Conservation (phyloP, 2,888 invertebrate species). For the Epistrophella euchroma region DNA sequence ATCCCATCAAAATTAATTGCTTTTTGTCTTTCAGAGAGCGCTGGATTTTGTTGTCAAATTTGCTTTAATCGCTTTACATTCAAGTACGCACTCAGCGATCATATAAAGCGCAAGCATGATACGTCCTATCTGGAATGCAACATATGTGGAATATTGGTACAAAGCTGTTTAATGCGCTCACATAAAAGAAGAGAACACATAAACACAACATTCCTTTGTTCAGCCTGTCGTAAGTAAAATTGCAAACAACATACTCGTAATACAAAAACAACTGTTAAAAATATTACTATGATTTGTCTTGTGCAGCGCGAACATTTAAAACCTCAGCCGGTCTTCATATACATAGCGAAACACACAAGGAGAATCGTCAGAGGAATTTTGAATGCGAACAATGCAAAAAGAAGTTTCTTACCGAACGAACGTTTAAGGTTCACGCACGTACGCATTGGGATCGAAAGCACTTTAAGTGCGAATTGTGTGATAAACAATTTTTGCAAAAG, state of each 20-base stretch:
- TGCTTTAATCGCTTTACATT: slow-evolving; percentile 49
- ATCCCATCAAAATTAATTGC: background rate
- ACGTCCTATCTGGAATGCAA: slow-evolving; percentile 39
- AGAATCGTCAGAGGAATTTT: slow-evolving; percentile 73
- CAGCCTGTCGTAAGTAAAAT: slow-evolving; percentile 76
- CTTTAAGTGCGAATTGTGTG: slow-evolving; percentile 74
- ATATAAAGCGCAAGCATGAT: slow-evolving; percentile 46
- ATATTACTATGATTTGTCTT: background rate
- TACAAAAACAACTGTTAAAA: too few relatives aligned
- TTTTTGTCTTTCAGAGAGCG: slow-evolving; percentile 8
- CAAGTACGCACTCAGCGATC: slow-evolving; percentile 20
- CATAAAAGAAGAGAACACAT: slow-evolving; percentile 56
- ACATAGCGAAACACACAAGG: slow-evolving; percentile 75
- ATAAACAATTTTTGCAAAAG: slow-evolving; percentile 76
- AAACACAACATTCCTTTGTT: slow-evolving; percentile 64
- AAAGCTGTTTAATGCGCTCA: slow-evolving; percentile 35
- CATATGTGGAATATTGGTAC: slow-evolving; percentile 35
- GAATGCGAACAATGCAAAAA: slow-evolving; percentile 74
- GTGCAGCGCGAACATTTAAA: slow-evolving; percentile 75
- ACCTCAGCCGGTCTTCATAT: slow-evolving; percentile 70
- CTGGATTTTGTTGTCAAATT: slow-evolving; percentile 26
- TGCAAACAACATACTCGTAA: background rate
- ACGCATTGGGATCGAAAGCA: slow-evolving; percentile 70
- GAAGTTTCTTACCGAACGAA: slow-evolving; percentile 72
- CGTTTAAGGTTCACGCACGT: slow-evolving; percentile 69